Base-by-base conservation (phyloP, 1,140 invertebrate genomes). In the Pemphigus obesinymphae region DNA sequence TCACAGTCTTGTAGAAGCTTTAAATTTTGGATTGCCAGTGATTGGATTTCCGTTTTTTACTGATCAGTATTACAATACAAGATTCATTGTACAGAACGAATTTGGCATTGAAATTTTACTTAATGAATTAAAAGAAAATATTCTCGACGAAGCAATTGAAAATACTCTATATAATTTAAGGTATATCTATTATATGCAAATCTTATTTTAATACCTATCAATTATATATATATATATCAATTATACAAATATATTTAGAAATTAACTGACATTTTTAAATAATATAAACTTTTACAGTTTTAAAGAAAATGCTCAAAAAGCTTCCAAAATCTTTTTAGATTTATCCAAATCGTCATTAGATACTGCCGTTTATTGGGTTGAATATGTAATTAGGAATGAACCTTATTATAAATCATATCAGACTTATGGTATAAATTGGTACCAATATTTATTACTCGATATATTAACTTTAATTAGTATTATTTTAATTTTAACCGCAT, bases 1-100 rank as follows among this genome's bases (percentile, higher is more conserved):
- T 17, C 88, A 90, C 76, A 90, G 91, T 31, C 87, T 88, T 11
- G 89, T 89, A 68, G 91, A 92, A 85, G 89, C 89, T 0, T 87
- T 90, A 13, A 87, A 88, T 81, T 85, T 87, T 82, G 89, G 87
- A n/a, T 88, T 91, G 15, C 91, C 91, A 2, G 83, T 92, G 2
- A 83, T 92, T 7, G 88, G 86, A 13, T 86, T 88, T 34, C 88
- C 88, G 20, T 85, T 87, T 40, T 85, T 84, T 72, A 85, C 84
- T 31, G 87, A 87, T 84, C 87, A 88, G 83, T 82, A 50, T 29
- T 81, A 82, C 29, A 88, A 88, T 82, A 84, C 84, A 13, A 82
- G 83, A 66, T 83, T 87, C n/a, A 87, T 86, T 0, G 83, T 86
- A 4, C 82, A 83, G 17, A 84, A 83, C 8, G 86, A 86, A 17